These are phyloP conservation scores for Montifringilla adamsi DNA, from an alignment of 2,113 vertebrate species.

Conservation along the genomic window DNA sequence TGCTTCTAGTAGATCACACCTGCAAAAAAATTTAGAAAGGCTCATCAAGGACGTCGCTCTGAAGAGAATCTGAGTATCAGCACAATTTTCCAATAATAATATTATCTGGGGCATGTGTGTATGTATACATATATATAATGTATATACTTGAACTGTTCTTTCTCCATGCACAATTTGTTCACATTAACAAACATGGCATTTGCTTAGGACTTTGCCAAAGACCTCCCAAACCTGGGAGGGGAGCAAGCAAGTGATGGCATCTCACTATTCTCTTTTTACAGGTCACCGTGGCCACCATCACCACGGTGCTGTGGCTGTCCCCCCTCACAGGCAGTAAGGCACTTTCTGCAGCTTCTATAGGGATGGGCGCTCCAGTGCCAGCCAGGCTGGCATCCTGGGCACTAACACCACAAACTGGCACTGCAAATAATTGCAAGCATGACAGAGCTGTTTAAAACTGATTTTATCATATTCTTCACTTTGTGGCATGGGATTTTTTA, in stretches of 20 bases:
- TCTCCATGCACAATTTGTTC: not conserved
- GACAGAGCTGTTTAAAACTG: not conserved
- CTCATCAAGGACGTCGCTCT: not conserved
- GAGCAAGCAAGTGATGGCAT: not conserved
- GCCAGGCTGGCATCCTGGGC: not conserved
- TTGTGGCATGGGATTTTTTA: not conserved
- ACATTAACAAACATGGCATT: not conserved
- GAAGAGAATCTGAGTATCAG: not conserved
- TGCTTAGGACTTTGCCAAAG: not conserved
- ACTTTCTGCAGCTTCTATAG: not conserved
- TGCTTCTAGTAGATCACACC: not conserved
- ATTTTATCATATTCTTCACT: not conserved
- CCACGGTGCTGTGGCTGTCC: fast-evolving
- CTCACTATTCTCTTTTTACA: not conserved
- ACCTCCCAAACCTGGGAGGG: not conserved
- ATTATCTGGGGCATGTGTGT: not conserved
- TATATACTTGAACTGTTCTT: not conserved
- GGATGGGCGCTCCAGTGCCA: not conserved
- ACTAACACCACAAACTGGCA: not conserved
- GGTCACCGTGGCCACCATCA: fast-evolving
- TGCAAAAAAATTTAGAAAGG: not conserved
- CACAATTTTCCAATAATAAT: not conserved
- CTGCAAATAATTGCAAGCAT: not conserved
- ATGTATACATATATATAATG: too few relatives aligned
- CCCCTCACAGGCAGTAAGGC: fast-evolving